Evolutionary conservation across 2,888 invertebrate species (phyloP).

Genomic region (Seira musarum): DNA sequence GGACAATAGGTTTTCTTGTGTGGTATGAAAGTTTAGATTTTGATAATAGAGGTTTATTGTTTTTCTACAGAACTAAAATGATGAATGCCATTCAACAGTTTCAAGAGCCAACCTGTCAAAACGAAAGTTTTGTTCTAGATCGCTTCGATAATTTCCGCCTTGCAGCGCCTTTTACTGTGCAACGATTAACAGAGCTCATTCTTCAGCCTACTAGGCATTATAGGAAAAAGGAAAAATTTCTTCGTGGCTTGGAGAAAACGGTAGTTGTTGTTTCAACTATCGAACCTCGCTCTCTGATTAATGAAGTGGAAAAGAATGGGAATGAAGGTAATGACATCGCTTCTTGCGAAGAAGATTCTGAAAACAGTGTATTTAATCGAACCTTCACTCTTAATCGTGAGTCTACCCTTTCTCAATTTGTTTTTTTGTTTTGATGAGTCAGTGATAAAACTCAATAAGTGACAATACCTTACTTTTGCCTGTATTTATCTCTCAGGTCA

Average conservation of each 20-base stretch:
- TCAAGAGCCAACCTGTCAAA: conserved; percentile 61
- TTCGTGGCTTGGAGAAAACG: conserved; percentile 97
- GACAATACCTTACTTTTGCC: neutral
- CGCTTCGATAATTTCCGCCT: conserved; percentile 65
- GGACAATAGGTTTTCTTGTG: too few species aligned
- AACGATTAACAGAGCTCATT: conserved; percentile 94
- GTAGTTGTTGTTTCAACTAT: conserved; percentile 84
- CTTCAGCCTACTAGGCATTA: conserved; percentile 95
- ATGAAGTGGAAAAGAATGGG: conserved; percentile 59
- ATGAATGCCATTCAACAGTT: conserved; percentile 63
- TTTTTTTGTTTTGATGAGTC: too few species aligned
- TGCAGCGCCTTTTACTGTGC: conserved; percentile 93
- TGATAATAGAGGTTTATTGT: too few species aligned
- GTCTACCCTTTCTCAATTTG: neutral
- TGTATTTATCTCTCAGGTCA: neutral
- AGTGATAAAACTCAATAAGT: neutral
- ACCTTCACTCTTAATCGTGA: conserved; percentile 41
- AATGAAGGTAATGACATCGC: conserved; percentile 44
- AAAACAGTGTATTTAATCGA: conserved; percentile 35
- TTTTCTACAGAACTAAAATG: conserved; percentile 63
- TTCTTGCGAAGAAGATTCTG: conserved; percentile 45
- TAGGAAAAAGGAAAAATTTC: conserved; percentile 95
- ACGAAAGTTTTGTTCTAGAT: conserved; percentile 64
- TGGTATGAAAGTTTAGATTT: too few species aligned
- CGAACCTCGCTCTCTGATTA: conserved; percentile 71